Percentiles rank a stretch among this genome's conserved stretches.
These are phyloP conservation scores for Coccyzus lansbergi DNA, from an alignment of 2,797 vertebrate genomes.

Conservation along the genomic window DNA sequence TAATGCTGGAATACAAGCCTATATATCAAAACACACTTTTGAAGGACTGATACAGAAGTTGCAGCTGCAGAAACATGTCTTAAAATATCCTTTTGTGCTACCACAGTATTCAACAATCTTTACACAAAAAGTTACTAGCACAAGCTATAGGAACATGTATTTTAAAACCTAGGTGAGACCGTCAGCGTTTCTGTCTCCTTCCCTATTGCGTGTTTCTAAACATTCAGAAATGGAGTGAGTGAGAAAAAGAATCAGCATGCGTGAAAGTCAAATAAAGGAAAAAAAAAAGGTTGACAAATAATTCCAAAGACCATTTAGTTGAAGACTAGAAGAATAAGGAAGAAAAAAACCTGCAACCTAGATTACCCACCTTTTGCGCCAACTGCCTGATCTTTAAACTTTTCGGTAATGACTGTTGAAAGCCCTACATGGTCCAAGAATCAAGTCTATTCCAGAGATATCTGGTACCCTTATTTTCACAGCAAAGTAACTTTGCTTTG, in stretches of 20 bases:
- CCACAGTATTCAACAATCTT: neutral
- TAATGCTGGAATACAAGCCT: neutral
- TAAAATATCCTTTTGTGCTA: neutral
- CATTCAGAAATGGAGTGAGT: neutral
- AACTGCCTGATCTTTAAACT: neutral
- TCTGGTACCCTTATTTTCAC: neutral
- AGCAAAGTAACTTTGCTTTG: neutral
- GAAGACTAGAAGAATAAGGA: neutral
- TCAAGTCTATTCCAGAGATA: neutral
- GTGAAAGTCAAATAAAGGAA: neutral
- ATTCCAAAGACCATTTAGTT: neutral
- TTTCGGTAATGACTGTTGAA: neutral
- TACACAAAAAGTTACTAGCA: neutral
- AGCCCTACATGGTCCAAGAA: neutral
- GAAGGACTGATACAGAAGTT: neutral
- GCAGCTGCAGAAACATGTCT: neutral
- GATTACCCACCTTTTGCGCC: neutral
- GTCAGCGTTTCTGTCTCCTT: neutral
- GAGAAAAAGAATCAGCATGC: neutral
- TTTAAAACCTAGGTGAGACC: neutral
- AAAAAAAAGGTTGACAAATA: neutral
- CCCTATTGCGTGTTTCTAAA: neutral
- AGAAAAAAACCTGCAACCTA: neutral
- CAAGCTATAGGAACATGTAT: fast-evolving
- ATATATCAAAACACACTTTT: neutral